Base-by-base conservation (phyloP, 2,888 invertebrate genomes). In the Orthosia cruda region DNA sequence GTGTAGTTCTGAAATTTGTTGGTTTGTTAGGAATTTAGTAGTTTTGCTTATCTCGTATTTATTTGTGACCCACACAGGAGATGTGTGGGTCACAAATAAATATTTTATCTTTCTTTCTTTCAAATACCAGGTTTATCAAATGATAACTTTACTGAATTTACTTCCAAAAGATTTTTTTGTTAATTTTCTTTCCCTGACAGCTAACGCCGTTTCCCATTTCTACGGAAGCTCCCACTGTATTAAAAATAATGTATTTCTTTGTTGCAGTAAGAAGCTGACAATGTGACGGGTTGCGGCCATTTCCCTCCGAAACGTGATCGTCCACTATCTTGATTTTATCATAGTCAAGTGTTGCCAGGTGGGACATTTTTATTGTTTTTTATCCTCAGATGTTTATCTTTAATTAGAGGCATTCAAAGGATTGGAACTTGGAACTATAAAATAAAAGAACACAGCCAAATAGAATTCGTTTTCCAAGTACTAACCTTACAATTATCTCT, bases 221-320 rank as follows among this genome's bases (percentile, higher is more conserved):
- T 32, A 32, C 54, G 45, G 26, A 26, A 32, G 32, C 32, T 69
- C 18, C 11, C 13, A 32, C 26, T 32, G 13, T 47, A 23, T 55
- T 54, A 75, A 77, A 78, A 64, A 77, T 47, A 64, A 32, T 68
- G 81, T 79, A 45, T 81, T 76, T 85, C 76, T 87, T 93, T 95
- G 92, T 95, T 95, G 16, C 94, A 95, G 95, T 91, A 91, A 91
- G 90, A 90, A 93, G 93, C 91, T 93, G 93, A 94, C 94, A 90
- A 95, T 95, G 95, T 93, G 95, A 95, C 92, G 92, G 78, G 85
- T 89, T 80, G 90, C 83, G 89, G 80, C 86, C 88, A 87, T 87
- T 88, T 89, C 90, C 88, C 88, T 88, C 84, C 80, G 74, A 85
- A 81, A 78, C 85, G 83, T 86, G 84, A 91, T 81, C 87, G 85